Conservation (phyloP, 92 coral and sea anemone species). For the Epizoanthus scotinus region DNA sequence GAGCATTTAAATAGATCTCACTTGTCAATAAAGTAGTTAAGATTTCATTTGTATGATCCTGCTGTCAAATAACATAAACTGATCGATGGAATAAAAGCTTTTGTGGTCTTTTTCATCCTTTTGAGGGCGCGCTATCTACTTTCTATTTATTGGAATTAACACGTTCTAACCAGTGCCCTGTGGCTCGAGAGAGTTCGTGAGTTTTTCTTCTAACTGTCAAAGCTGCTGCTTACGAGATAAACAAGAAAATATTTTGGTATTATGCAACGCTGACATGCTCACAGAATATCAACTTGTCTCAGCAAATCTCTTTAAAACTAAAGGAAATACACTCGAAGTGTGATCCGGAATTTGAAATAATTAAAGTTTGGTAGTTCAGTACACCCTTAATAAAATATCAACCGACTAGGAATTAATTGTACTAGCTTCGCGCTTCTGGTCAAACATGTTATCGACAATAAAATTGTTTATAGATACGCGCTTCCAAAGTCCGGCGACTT, state of each 20-base stretch:
- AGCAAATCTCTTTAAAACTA: background rate
- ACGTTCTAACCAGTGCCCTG: background rate
- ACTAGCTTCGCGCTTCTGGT: background rate
- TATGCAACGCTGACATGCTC: constrained; percentile 11
- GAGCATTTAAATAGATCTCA: background rate
- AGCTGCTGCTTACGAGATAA: background rate
- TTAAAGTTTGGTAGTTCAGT: background rate
- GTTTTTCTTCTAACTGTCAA: background rate
- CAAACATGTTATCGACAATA: background rate
- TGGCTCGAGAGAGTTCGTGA: background rate
- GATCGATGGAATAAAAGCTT: constrained; percentile 8
- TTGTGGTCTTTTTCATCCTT: background rate
- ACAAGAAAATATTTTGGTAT: background rate
- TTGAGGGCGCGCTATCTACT: background rate
- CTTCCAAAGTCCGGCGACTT: too few species aligned
- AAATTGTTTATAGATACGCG: background rate
- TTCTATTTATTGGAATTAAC: too few species aligned
- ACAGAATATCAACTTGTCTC: background rate
- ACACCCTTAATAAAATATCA: background rate
- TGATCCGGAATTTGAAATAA: background rate
- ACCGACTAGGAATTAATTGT: background rate
- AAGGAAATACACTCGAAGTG: background rate
- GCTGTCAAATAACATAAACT: background rate
- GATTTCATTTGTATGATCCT: background rate
- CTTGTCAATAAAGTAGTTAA: background rate